Evolutionary conservation across 2,113 vertebrate species (phyloP).

Genomic region (Eretmochelys imbricata): DNA sequence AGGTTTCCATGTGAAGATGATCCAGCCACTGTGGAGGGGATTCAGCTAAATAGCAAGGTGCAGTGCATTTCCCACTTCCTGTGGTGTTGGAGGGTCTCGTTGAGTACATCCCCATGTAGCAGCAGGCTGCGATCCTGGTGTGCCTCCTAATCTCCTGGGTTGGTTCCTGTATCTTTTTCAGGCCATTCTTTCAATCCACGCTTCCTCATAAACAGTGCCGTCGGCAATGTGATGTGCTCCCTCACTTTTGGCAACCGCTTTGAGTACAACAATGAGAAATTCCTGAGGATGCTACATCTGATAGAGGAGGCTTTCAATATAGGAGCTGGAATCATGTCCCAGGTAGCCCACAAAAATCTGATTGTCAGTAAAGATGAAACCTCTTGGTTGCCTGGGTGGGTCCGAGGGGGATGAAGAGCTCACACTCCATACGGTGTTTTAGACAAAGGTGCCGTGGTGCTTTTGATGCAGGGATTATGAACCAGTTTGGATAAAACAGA

Average conservation of each 20-base stretch:
- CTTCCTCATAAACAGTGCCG: conserved; percentile 39
- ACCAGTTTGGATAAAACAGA: not conserved
- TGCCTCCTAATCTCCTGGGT: not conserved
- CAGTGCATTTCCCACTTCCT: not conserved
- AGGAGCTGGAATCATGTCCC: not conserved
- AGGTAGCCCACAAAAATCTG: conserved; percentile 59
- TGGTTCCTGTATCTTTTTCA: not conserved
- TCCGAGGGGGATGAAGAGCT: not conserved
- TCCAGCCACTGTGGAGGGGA: not conserved
- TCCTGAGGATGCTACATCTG: conserved; percentile 37
- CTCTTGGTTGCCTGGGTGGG: not conserved
- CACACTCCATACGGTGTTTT: not conserved
- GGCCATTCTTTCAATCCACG: conserved; percentile 62
- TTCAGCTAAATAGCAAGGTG: not conserved
- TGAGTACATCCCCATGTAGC: not conserved
- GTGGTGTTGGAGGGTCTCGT: not conserved
- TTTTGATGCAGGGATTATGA: not conserved
- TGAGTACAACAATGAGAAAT: conserved; percentile 54
- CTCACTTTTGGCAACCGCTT: conserved; percentile 71
- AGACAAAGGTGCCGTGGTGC: not conserved
- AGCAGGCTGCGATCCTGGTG: not conserved
- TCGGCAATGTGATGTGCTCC: conserved; percentile 73
- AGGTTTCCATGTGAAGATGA: not conserved
- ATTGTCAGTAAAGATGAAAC: not conserved
- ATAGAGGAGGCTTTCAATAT: not conserved